phyloP scores from a whole-genome alignment of 2,113 vertebrate genomes.

The Antechinus stuartii region DNA sequence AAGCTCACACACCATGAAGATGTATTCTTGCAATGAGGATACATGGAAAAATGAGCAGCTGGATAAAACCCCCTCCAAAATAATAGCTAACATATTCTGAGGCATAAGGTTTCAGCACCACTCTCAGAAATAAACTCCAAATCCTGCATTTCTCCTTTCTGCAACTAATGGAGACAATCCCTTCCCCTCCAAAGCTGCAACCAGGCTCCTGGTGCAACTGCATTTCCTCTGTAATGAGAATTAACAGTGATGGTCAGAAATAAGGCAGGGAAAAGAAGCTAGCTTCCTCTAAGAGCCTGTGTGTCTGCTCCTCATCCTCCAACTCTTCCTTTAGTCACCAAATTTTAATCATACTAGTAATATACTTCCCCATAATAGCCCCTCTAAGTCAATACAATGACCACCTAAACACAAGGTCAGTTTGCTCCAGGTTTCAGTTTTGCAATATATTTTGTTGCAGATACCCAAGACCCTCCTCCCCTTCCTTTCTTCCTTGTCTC shows the following conservation, averaged over 20 bases:
- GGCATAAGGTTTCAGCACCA: neutral
- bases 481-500: neutral
- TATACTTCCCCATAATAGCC: neutral
- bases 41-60: neutral
- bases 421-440: neutral
- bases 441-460: neutral
- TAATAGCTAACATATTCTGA: neutral
- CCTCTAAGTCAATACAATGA: neutral
- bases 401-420: constrained; percentile 22
- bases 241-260: constrained; percentile 28
- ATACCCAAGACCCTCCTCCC: neutral
- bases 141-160: neutral
- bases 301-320: neutral
- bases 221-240: constrained; percentile 68
- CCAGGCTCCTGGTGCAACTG: constrained; percentile 46
- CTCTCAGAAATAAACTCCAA: neutral
- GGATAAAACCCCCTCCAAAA: neutral
- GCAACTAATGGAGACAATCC: neutral
- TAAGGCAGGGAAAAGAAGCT: neutral
- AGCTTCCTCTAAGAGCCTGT: neutral
- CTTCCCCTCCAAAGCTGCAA: constrained; percentile 15
- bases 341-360: constrained; percentile 41
- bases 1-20: neutral
- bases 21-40: neutral
- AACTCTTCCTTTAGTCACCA: neutral